Evolutionary conservation across 2,888 invertebrate species (phyloP), one percentile per base, ranked within the genome.

Genomic region (Coelinius sp.): DNA sequence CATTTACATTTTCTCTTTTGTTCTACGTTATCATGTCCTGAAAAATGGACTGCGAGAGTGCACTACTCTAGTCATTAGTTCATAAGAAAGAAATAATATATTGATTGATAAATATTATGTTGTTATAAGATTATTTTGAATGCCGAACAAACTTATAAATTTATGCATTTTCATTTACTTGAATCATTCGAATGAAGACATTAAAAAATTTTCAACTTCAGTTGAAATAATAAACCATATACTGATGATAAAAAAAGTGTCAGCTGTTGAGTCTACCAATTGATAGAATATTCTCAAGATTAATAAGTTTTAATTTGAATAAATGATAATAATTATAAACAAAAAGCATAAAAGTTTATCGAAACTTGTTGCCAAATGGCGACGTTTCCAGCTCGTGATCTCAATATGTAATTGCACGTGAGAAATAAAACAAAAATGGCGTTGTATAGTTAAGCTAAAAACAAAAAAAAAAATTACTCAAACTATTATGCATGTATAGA

Each of bases 301-400:
- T 53, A 53, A 53, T 25, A 27, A 53, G 14, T 20, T 59, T 59
- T 35, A 31, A 59, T 59, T 35, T 59, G 0, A 35, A 56, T 62
- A 12, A 72, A 68, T 38, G 52, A 44, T 66, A 70, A 38, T 25
- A 20, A 27, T 44, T n/a, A 59, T 31, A 20, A 31, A 20, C 8
- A 14, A 63, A 56, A 68, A 67, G 66, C 25, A 20, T 27, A 74
- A 77, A 71, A 67, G 77, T 75, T 79, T 75, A 73, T 75, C 69
- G 78, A 73, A 78, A 73, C 78, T 79, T 73, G 71, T 65, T 70
- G 46, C 65, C 76, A 73, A 76, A 76, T 74, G 77, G 70, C 70
- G 76, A 77, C 75, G 77, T 81, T 81, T 81, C 79, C 85, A 85
- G 85, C 84, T 84, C 81, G 81, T 84, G 85, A 85, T 85, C 85